Evolutionary conservation across 1,140 invertebrate genomes (phyloP), one percentile per base, ranked within the genome.

Genomic region (Sycophaga agraensis): DNA sequence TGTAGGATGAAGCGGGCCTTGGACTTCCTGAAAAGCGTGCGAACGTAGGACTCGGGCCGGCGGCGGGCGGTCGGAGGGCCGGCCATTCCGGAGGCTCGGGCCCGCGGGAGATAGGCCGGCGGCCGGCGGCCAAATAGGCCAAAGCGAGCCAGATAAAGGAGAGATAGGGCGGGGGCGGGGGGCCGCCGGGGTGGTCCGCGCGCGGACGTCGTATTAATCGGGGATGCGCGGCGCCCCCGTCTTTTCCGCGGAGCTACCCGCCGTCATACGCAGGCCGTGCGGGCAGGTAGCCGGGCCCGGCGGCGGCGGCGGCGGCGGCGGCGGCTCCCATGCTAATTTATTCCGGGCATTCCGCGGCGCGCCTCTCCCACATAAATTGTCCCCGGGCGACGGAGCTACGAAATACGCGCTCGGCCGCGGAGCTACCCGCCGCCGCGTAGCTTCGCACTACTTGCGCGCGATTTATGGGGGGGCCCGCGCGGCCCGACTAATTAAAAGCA

Each of bases 201-300:
- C 67, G 68, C 68, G 71, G 70, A 79, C 76, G 78, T 73, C 73
- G 74, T 76, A 78, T 79, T 78, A 78, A 79, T 79, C 74, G 75
- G 66, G 67, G 65, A 70, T 73, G 77, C 77, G 76, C 70, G 67
- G 58, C 40, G 58, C 59, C 57, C 61, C 49, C 66, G 62, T 64
- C 60, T 68, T 65, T 65, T 63, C 60, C 66, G 65, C 67, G 77
- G 76, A 78, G n/a, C n/a, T n/a, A n/a, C 76, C 69, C 69, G 70
- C 70, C 75, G 74, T 53, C 50, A 75, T 65, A 63, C 34, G 46
- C 46, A 24, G 46, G n/a, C n/a, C n/a, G n/a, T n/a, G n/a, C n/a
- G n/a, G n/a, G n/a, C n/a, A n/a, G n/a, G n/a, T n/a, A n/a, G n/a
- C n/a, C 46, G 67, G 67, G 66, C 46, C 55, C 59, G 37, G 48